These are phyloP conservation scores for Lipophrys pholis DNA, from an alignment of 2,113 vertebrate species.

Conservation along the genomic window DNA sequence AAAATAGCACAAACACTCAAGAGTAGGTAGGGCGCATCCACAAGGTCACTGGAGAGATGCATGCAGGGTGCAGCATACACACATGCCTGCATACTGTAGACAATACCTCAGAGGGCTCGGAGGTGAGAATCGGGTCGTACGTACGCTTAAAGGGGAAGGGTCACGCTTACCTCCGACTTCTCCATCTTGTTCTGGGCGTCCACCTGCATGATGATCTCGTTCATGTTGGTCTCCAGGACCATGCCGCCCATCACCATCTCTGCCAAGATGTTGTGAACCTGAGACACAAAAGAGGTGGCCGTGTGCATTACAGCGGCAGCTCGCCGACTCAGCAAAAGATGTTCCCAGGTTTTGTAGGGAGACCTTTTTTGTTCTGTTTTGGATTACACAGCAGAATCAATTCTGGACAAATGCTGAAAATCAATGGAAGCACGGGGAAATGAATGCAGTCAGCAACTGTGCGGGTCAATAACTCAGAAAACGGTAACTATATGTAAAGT, in stretches of 20 bases:
- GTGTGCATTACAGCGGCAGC: too few species aligned
- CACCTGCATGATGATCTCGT: slow-evolving; percentile 98
- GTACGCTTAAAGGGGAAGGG: slow-evolving; percentile 4
- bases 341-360: too few species aligned
- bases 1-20: slow-evolving; percentile 73
- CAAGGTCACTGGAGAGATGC: slow-evolving; percentile 70
- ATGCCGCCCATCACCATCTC: slow-evolving; percentile 99
- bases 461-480: too few species aligned
- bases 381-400: too few species aligned
- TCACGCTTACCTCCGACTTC: slow-evolving; percentile 95
- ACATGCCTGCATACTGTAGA: slow-evolving; percentile 73
- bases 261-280: slow-evolving; percentile 99
- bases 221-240: slow-evolving; percentile 99
- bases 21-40: slow-evolving; percentile 71
- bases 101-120: slow-evolving; percentile 50
- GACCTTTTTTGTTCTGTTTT: not conserved
- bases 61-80: slow-evolving; percentile 81
- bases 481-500: too few species aligned
- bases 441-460: too few species aligned
- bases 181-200: slow-evolving; percentile 98
- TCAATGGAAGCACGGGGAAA: too few species aligned
- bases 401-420: too few species aligned
- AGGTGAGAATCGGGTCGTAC: slow-evolving; percentile 20
- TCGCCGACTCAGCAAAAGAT: too few species aligned
- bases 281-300: not conserved